Percentiles rank a stretch among this genome's conserved stretches.
Evolutionary conservation across 2,113 vertebrate genomes (phyloP).

Genomic region (Leptobrachium ailaonicum): DNA sequence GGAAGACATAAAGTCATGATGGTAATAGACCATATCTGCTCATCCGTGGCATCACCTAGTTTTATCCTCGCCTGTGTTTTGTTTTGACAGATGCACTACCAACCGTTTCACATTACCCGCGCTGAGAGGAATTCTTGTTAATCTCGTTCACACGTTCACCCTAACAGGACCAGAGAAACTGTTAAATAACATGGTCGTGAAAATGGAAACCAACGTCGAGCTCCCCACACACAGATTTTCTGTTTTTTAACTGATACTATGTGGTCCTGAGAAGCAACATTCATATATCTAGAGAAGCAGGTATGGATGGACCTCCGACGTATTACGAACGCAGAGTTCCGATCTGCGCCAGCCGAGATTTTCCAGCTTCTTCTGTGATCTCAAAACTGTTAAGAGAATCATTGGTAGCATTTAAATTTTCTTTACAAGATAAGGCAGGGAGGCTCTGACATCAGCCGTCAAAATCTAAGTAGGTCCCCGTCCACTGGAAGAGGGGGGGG

Average conservation of each 20-base stretch:
- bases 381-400: too few relatives aligned
- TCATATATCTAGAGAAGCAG: not conserved
- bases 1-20: too few relatives aligned
- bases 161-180: slow-evolving; percentile 34
- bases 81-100: slow-evolving; percentile 39
- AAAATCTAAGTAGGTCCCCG: too few relatives aligned
- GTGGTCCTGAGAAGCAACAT: slow-evolving; percentile 12
- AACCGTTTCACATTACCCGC: slow-evolving; percentile 24
- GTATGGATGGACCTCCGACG: not conserved
- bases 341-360: too few relatives aligned
- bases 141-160: slow-evolving; percentile 15
- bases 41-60: not conserved
- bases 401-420: too few relatives aligned
- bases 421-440: too few relatives aligned
- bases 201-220: slow-evolving; percentile 15
- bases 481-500: too few relatives aligned
- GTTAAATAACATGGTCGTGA: slow-evolving; percentile 29
- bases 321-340: too few relatives aligned
- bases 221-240: slow-evolving; percentile 21
- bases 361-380: too few relatives aligned
- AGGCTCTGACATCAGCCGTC: too few relatives aligned
- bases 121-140: slow-evolving; percentile 41
- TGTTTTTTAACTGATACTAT: slow-evolving; percentile 7
- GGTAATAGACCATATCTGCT: not conserved
- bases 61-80: not conserved